Evolutionary conservation across 2,888 invertebrate species (phyloP), one percentile per base, ranked within the genome.

Genomic region (Hermaeophaga mercurialis): DNA sequence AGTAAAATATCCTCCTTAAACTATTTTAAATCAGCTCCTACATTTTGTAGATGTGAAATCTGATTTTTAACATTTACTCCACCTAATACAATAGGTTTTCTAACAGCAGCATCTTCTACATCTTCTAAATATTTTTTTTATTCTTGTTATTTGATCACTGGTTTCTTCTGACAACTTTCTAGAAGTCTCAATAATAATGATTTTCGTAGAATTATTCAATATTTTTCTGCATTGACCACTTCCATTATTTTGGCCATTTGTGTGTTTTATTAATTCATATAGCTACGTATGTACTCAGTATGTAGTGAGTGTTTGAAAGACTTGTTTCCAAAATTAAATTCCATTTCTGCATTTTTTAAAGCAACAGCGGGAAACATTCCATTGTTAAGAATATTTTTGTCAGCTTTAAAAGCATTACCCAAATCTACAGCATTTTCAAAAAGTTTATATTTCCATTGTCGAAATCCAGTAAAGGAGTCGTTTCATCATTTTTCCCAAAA

Each of bases 161-260:
- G 98, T 99, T 79, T 98, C 97, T 73, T 97, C 96, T 0, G 98
- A 98, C 64, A 99, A 80, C 79, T 99, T 98, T 57, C 96, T 84
- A 1, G 96, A 96, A 2, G 96, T 96, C 82, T 98, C 98, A 72
- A 99, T 93, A 58, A 99, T 93, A 56, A 99, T 90, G 9, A 97
- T 97, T 73, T 96, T 92, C 0, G 99, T 98, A 1, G 96, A 96
- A 79, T 96, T 91, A 63, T 82, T 84, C 1, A 81, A 78, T 19
- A 85, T 84, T 65, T 86, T 85, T n/a, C 70, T 57, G 28, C 76
- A 74, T 18, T 79, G 78, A 6, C 80, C 77, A 17, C 77, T 77
- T 39, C 75, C 75, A 28, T 76, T 74, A 24, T 79, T 75, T 72
- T 64, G 76, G 19, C 78, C 82, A 59, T 88, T 83, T 46, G 83